Evolutionary conservation across 2,113 vertebrate genomes (phyloP), one percentile per base, ranked within the genome.

Genomic region (Peucedramus taeniatus): DNA sequence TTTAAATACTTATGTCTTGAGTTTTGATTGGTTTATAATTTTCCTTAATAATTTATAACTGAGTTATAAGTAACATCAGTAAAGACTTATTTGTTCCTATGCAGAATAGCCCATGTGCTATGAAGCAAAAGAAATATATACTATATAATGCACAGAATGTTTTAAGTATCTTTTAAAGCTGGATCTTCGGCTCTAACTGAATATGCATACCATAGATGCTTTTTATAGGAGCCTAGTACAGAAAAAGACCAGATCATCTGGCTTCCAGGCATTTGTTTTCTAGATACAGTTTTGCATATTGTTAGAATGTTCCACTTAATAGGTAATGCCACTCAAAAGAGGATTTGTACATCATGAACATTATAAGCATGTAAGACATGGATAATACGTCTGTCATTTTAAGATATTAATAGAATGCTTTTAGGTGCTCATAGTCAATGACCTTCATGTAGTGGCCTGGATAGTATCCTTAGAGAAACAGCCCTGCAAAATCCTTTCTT

Each of bases 311-410:
- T 93, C 49, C 13, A 64, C n/a, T 63, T 91, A 91, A 60, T 53
- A 86, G 70, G 20, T 81, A 66, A 83, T 83, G 57, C 53, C 30
- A 37, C 23, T 78, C 59, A 49, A 31, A 89, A 90, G 85, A 90
- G 92, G 94, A 94, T 94, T 95, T 90, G 19, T 75, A 49, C 80
- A 35, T 90, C 83, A n/a, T 75, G 76, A 89, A 35, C 18, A 15
- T 85, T 35, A 44, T 51, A 70, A 95, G 82, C 64, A 26, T 90
- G 83, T 90, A 86, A 96, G 59, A 92, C 21, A n/a, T 4, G n/a
- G 42, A 83, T 83, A 81, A 78, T 63, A 47, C 30, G 2, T 88
- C 72, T 90, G 69, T 89, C n/a, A 40, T 65, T 93, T 92, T 64
- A 66, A 94, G 87, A 79, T 89, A 87, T 78, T 83, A 77, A 81